These are phyloP conservation scores for Pterocles burchelli DNA, from an alignment of 2,113 vertebrate genomes.

Conservation along the genomic window DNA sequence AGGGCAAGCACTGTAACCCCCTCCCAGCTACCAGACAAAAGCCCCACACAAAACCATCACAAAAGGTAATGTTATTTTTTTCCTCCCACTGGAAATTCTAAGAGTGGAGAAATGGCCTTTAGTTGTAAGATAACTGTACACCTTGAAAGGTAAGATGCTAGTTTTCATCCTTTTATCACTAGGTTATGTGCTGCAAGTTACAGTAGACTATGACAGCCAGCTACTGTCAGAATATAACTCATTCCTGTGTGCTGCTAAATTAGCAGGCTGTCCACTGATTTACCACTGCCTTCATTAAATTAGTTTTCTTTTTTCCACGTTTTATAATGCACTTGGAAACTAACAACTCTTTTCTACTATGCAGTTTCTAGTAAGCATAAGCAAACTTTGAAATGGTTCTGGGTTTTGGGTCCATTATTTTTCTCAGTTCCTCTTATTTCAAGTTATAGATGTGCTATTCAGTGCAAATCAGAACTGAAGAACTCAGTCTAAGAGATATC, in stretches of 20 bases:
- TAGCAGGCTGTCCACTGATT: background rate
- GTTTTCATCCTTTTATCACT: background rate
- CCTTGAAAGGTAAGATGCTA: background rate
- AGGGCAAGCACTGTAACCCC: too few relatives aligned
- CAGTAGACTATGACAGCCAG: background rate
- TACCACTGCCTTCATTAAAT: background rate
- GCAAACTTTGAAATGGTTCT: background rate
- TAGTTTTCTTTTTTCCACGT: background rate
- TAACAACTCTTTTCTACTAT: background rate
- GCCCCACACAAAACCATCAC: too few relatives aligned
- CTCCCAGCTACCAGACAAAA: too few relatives aligned
- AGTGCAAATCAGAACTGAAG: background rate
- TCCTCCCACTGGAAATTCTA: background rate
- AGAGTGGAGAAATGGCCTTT: background rate
- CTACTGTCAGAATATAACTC: background rate
- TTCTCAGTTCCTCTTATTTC: background rate
- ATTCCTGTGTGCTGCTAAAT: background rate
- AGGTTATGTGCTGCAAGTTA: background rate
- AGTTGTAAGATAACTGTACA: background rate
- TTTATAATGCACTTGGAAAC: background rate
- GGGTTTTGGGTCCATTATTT: background rate
- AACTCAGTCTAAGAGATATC: background rate
- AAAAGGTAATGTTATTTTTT: background rate
- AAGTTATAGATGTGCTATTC: background rate
- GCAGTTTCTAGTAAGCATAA: background rate